phyloP scores from a whole-genome alignment of 2,888 invertebrate species.

The Timandra comae region DNA sequence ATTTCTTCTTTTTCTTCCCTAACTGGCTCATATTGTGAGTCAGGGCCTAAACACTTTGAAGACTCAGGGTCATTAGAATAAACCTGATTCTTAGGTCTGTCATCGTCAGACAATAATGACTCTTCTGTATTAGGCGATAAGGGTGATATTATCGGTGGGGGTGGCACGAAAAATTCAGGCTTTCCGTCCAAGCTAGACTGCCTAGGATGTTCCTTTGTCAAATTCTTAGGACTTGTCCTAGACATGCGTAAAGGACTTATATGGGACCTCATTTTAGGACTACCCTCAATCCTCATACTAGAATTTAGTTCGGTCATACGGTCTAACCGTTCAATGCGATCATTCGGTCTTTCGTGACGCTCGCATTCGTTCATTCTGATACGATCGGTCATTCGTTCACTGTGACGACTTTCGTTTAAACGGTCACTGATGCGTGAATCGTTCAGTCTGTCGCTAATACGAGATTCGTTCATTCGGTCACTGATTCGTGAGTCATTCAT shows the following conservation, averaged over 20 bases:
- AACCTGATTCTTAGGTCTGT: conserved; percentile 39
- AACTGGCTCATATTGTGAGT: conserved; percentile 63
- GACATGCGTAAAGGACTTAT: conserved; percentile 45
- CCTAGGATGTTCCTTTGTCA: conserved; percentile 43
- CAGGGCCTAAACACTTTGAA: conserved; percentile 56
- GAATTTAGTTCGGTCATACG: conserved; percentile 55
- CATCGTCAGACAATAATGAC: conserved; percentile 59
- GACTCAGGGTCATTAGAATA: conserved; percentile 57
- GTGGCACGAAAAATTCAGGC: conserved; percentile 49
- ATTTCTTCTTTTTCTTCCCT: conserved; percentile 56
- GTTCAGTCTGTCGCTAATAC: conserved; percentile 20
- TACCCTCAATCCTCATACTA: conserved; percentile 55
- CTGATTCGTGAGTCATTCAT: conserved; percentile 34
- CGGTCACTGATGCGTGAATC: conserved; percentile 26
- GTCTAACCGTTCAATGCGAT: conserved; percentile 25
- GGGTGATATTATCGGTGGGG: conserved; percentile 48
- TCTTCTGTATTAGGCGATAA: conserved; percentile 65
- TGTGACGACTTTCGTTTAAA: conserved; percentile 23
- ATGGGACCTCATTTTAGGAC: conserved; percentile 54
- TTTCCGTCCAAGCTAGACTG: conserved; percentile 46
- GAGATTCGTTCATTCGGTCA: conserved; percentile 28
- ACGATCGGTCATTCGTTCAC: conserved; percentile 13
- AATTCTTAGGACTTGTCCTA: conserved; percentile 26
- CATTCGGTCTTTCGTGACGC: conserved; percentile 19
- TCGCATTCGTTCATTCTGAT: conserved; percentile 14